Evolutionary conservation across 2,797 vertebrate genomes (phyloP), one percentile per base, ranked within the genome.

Genomic region (Otus scops): DNA sequence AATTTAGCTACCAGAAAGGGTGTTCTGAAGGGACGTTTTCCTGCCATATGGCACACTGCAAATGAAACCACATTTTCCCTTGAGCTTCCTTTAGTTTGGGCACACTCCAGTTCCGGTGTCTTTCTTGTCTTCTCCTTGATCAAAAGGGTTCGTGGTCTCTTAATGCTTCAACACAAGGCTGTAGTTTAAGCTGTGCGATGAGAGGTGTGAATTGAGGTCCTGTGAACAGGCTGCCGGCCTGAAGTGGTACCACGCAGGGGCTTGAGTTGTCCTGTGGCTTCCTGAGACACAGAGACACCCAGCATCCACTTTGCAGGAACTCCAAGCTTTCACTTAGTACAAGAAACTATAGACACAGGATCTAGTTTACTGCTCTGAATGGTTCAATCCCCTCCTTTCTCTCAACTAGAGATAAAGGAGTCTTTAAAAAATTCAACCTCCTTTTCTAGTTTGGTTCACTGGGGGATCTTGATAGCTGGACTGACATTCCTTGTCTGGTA

Each of bases 221-320:
- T 3, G 3, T 50, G 41, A 17, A 5, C 6, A 13, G 0, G 0
- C 13, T 38, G 7, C 20, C 3, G 3, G 32, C 24, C 41, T n/a
- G 22, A 54, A 56, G 17, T 0, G 0, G 9, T 30, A 14, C 26
- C 26, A 24, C 0, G 3, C 27, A 11, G 53, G 15, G 19, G 3
- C 13, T 36, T 1, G 3, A 8, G 3, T 12, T 43, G 57, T 65
- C 36, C 22, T 61, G 5, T 0, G 4, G 9, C 27, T 85, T 82
- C 28, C 45, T 48, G 51, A 76, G 22, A 18, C 10, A 10, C 10
- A 5, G 32, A 76, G 50, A 45, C 28, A 50, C 9, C 11, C 43
- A 83, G 28, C 10, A 45, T 3, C 7, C 5, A 3, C 27, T 84
- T n/a, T 51, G 34, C 53, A 71, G 74, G 23, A 70, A 24, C 27